phyloP scores from a whole-genome alignment of 2,888 invertebrate genomes.

The Rhabditoides inermis region DNA sequence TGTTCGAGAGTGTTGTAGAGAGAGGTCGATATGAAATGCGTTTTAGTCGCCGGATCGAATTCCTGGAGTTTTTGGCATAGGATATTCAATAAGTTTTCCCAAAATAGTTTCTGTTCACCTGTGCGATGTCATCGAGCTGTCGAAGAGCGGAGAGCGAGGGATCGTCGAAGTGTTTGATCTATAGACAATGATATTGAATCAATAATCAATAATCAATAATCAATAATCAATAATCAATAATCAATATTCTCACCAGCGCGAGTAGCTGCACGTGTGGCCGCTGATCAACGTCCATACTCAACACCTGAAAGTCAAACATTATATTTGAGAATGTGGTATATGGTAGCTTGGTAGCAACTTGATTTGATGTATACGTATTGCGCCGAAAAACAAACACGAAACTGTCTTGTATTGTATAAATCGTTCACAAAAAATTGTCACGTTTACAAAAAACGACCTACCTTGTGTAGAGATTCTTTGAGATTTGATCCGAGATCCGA shows the following conservation, averaged over 20 bases:
- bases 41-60: conserved; percentile 79
- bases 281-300: conserved; percentile 64
- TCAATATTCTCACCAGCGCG: conserved; percentile 66
- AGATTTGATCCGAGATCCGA: conserved; percentile 65
- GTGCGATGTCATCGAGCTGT: conserved; percentile 80
- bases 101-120: conserved; percentile 12
- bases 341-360: too few species aligned
- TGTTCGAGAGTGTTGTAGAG: conserved; percentile 48
- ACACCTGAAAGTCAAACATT: too few species aligned
- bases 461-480: conserved; percentile 32
- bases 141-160: conserved; percentile 82
- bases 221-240: neutral
- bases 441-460: neutral
- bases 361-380: too few species aligned
- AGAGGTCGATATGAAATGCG: conserved; percentile 75
- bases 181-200: conserved; percentile 9
- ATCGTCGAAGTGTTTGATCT: conserved; percentile 66
- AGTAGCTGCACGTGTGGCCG: conserved; percentile 83
- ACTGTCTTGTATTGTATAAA: conserved; percentile 50
- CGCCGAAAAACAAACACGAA: too few species aligned
- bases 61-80: too few species aligned
- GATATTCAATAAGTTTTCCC: neutral
- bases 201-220: neutral
- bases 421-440: neutral
- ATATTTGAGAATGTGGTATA: too few species aligned